These are phyloP conservation scores for Pilophorus perplexus DNA, from an alignment of 2,888 invertebrate genomes.

Conservation along the genomic window DNA sequence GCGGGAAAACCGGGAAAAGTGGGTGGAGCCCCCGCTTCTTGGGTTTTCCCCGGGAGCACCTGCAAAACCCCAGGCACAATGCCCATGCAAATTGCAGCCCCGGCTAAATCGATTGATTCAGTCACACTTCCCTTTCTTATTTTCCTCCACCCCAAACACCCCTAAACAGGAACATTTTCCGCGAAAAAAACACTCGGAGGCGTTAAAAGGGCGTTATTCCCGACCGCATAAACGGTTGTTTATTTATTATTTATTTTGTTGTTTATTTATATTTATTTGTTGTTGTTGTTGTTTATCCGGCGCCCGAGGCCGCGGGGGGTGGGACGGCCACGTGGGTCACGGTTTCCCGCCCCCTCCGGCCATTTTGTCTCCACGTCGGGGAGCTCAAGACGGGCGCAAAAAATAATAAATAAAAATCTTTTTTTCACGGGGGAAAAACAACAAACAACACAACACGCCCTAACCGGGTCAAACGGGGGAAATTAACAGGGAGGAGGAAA, in stretches of 20 bases:
- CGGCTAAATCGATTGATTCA: constrained; percentile 43
- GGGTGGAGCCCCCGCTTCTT: constrained; percentile 25
- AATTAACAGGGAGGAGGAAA: neutral
- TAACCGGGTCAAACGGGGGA: constrained; percentile 3
- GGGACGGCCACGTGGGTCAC: constrained; percentile 38
- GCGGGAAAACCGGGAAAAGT: constrained; percentile 19
- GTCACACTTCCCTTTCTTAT: constrained; percentile 34
- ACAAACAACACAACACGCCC: constrained; percentile 16
- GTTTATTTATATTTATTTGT: constrained; percentile 29
- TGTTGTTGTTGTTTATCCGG: constrained; percentile 33
- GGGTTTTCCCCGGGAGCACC: constrained; percentile 30
- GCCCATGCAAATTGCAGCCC: constrained; percentile 42
- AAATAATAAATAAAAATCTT: neutral
- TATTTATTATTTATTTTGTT: constrained; percentile 33
- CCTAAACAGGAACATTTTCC: neutral
- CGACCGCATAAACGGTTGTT: neutral
- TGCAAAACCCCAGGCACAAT: constrained; percentile 41
- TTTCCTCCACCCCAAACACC: constrained; percentile 6
- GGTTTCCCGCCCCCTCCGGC: neutral
- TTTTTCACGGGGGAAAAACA: neutral
- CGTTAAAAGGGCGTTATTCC: neutral
- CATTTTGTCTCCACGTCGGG: neutral
- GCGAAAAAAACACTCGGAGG: neutral
- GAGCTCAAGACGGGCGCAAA: neutral
- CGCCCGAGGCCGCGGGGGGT: constrained; percentile 2